Conservation (phyloP, 2,113 vertebrate species). For the Grus americana region DNA sequence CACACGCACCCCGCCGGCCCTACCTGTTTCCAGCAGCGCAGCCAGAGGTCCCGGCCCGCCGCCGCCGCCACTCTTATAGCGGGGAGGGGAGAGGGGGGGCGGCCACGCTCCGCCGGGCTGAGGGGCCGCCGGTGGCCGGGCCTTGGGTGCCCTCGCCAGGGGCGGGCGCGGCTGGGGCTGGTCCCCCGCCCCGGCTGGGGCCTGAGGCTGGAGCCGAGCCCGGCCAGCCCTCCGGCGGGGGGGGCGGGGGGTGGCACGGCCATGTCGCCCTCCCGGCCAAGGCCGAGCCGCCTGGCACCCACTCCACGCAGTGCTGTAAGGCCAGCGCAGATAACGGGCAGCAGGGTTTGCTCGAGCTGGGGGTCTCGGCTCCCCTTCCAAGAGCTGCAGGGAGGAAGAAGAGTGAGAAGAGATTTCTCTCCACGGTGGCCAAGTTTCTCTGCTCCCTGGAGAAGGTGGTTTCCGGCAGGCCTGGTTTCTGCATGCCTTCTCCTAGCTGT, state of each 20-base stretch:
- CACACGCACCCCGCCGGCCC: background rate
- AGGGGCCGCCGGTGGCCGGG: background rate
- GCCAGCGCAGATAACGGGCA: rapidly evolving
- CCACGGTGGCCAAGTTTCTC: rapidly evolving
- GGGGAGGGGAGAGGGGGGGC: background rate
- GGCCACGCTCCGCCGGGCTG: background rate
- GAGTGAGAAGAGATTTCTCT: background rate
- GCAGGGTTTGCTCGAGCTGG: background rate
- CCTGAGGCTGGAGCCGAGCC: background rate
- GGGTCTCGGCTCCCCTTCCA: background rate
- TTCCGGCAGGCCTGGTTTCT: background rate
- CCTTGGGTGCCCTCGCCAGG: background rate
- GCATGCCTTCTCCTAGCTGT: background rate
- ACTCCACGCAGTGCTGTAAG: rapidly evolving
- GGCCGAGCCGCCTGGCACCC: background rate
- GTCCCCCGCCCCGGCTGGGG: too few relatives aligned
- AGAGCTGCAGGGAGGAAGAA: background rate
- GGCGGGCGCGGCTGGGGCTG: background rate
- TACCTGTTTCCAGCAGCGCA: background rate
- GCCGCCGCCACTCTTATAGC: background rate
- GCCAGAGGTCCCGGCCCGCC: background rate
- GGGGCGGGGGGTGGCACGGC: background rate
- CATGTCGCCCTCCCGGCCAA: background rate
- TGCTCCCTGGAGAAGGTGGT: rapidly evolving
- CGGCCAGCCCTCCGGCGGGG: background rate